These are phyloP conservation scores for Lerista edwardsae DNA, from an alignment of 2,797 vertebrate species.

Conservation along the genomic window DNA sequence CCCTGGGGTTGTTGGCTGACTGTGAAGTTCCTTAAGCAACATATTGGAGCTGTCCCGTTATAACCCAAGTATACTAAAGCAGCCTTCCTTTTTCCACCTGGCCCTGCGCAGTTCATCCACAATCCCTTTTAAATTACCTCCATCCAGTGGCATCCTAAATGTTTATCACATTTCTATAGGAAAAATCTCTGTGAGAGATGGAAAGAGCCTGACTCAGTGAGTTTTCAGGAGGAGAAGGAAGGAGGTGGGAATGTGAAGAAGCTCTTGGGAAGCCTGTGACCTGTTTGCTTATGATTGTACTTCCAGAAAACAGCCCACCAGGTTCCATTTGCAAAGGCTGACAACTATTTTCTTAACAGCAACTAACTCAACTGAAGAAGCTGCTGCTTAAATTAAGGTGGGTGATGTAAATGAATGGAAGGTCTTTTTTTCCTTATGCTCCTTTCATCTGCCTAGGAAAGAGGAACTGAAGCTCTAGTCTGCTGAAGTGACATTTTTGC, in stretches of 20 bases:
- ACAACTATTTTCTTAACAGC: background rate
- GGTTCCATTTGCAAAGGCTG: background rate
- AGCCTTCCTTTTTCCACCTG: background rate
- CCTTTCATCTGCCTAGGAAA: background rate
- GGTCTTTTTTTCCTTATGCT: background rate
- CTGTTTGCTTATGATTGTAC: background rate
- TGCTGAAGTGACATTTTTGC: background rate
- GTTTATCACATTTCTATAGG: too few species aligned
- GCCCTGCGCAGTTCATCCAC: too few species aligned
- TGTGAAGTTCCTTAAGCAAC: background rate
- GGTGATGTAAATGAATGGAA: background rate
- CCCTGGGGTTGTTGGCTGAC: background rate
- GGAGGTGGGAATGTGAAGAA: background rate
- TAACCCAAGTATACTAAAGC: too few species aligned
- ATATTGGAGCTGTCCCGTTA: background rate
- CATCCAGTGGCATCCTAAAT: too few species aligned
- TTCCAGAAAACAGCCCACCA: background rate
- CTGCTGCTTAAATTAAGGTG: background rate
- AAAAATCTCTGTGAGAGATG: background rate
- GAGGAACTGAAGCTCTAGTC: background rate
- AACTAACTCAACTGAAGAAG: background rate
- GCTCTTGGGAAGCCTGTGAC: background rate
- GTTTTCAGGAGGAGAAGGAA: background rate
- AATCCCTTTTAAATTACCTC: too few species aligned
- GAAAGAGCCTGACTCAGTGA: background rate